A percentile compares a stretch with the other conserved stretches of the same genome.
Evolutionary conservation across 2,113 vertebrate genomes (phyloP).

Genomic region (Muntiacus reevesi): DNA sequence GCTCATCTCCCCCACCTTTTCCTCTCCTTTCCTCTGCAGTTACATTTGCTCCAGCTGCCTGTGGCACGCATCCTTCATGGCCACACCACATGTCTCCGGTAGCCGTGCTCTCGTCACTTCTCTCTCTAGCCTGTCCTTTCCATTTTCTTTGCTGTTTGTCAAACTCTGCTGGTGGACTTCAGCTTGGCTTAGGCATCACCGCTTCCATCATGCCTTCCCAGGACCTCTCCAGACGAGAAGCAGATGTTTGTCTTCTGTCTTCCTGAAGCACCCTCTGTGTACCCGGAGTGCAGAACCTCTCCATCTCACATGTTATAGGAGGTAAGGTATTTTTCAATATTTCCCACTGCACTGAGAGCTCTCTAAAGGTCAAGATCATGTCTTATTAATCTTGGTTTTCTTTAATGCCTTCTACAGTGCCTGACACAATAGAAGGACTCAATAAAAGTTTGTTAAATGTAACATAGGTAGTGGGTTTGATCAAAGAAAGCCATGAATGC

Average conservation of each 20-base stretch:
- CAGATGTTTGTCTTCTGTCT: background rate
- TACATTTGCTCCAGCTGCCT: background rate
- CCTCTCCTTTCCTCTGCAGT: background rate
- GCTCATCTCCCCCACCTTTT: background rate
- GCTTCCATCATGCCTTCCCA: background rate
- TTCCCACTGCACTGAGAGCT: background rate
- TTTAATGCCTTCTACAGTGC: background rate
- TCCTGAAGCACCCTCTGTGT: rapidly evolving
- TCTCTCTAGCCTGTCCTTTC: background rate
- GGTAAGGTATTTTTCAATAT: background rate
- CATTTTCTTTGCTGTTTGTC: background rate
- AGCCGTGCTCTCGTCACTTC: background rate
- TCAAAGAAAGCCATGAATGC: constrained; percentile 11
- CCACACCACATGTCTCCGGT: background rate
- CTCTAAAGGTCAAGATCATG: background rate
- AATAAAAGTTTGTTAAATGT: background rate
- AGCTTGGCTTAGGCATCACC: background rate
- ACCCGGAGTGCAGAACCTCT: background rate
- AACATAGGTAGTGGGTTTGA: background rate
- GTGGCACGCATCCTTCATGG: background rate
- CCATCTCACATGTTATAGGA: rapidly evolving
- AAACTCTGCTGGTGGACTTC: background rate
- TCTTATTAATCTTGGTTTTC: constrained; percentile 17
- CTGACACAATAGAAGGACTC: background rate
- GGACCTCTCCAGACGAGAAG: background rate